Evolutionary conservation across 2,113 vertebrate species (phyloP).

Genomic region (Mesitornis unicolor): DNA sequence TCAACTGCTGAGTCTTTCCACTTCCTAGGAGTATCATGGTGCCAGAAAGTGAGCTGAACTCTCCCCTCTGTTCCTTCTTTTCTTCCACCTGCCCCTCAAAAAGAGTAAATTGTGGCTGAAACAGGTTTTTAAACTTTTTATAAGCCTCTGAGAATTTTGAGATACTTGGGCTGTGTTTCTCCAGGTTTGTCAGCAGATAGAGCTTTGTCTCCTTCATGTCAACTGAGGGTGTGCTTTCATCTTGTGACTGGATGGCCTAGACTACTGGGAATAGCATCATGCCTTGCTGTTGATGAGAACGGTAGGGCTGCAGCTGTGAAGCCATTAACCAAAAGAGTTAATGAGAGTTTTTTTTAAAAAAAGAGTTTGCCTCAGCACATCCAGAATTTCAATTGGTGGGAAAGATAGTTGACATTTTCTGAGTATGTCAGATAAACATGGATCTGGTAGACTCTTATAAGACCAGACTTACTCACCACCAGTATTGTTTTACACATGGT

Average conservation of each 20-base stretch:
- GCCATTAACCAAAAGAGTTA: background rate
- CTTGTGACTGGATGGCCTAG: background rate
- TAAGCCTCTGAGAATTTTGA: background rate
- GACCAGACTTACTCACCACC: background rate
- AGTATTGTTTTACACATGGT: background rate
- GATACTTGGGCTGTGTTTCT: background rate
- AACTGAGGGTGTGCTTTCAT: background rate
- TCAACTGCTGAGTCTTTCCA: background rate
- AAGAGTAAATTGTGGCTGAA: background rate
- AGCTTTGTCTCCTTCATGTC: background rate
- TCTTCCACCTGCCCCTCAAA: background rate
- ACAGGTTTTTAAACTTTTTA: too few relatives aligned
- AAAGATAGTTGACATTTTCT: background rate
- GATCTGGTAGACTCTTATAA: background rate
- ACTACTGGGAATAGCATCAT: background rate
- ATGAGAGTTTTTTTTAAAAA: too few relatives aligned
- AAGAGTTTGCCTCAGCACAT: background rate
- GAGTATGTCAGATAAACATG: background rate
- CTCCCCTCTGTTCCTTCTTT: fast-evolving
- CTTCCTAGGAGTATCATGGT: background rate
- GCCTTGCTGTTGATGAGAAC: background rate
- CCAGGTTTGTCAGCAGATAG: background rate
- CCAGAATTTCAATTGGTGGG: background rate
- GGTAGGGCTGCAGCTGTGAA: background rate
- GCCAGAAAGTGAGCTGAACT: background rate